Percentiles rank a stretch among this genome's conserved stretches.
These are phyloP conservation scores for Micronisus gabar DNA, from an alignment of 2,113 vertebrate species.

Conservation along the genomic window DNA sequence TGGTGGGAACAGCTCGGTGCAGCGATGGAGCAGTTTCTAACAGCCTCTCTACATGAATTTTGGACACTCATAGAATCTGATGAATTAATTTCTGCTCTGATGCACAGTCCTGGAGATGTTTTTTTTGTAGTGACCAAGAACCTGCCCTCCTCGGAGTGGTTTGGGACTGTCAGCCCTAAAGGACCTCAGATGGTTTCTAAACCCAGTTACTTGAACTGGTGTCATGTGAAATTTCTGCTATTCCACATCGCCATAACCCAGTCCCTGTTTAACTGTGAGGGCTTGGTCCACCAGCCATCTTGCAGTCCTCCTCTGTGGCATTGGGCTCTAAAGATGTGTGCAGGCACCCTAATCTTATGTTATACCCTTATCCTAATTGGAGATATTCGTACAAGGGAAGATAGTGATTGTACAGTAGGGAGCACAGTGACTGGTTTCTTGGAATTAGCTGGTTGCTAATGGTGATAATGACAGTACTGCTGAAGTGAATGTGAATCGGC, in stretches of 20 bases:
- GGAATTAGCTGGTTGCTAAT: background rate
- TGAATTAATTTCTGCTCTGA: background rate
- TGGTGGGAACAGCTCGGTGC: accelerated
- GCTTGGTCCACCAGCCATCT: background rate
- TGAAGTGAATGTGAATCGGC: background rate
- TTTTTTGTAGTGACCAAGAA: background rate
- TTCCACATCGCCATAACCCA: background rate
- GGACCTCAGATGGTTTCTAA: background rate
- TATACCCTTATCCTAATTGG: background rate
- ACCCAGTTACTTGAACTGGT: background rate
- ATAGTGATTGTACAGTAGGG: background rate
- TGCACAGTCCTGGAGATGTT: background rate
- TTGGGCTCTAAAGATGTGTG: background rate
- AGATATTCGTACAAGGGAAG: background rate
- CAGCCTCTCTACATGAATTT: background rate
- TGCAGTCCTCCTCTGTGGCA: background rate
- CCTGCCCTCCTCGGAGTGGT: background rate
- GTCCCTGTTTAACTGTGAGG: background rate
- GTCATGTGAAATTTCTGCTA: background rate
- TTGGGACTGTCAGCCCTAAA: background rate
- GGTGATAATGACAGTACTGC: background rate
- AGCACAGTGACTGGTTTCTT: background rate
- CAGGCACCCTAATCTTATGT: background rate
- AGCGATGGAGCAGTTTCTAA: background rate
- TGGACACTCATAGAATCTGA: background rate